A percentile compares a stretch with the other conserved stretches of the same genome.
phyloP scores from a whole-genome alignment of 1,140 invertebrate genomes.

The Phymorhynchus buccinoides region DNA sequence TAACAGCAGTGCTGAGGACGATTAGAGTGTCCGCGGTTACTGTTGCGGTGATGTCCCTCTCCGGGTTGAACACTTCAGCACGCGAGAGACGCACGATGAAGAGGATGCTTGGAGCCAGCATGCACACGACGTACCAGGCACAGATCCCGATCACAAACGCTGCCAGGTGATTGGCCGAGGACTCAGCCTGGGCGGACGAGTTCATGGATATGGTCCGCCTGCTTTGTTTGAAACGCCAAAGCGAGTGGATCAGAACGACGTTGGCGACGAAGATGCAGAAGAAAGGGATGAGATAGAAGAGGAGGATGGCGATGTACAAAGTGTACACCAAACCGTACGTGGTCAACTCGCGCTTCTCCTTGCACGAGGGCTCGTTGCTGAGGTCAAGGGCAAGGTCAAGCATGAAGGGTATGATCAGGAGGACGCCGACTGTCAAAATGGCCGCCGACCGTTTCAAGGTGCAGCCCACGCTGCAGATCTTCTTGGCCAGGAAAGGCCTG shows the following conservation, averaged over 20 bases:
- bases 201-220: not conserved
- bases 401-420: constrained; percentile 19
- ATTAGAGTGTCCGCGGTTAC: constrained; percentile 25
- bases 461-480: not conserved
- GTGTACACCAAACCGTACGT: constrained; percentile 29
- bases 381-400: constrained; percentile 27
- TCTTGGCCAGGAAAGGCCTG: constrained; percentile 21
- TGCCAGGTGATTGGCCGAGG: not conserved
- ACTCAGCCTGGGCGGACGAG: not conserved
- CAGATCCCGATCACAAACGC: constrained; percentile 18
- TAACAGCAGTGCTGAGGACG: not conserved
- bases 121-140: constrained; percentile 26
- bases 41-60: not conserved
- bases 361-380: not conserved
- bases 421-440: constrained; percentile 9
- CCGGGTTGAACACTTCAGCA: constrained; percentile 14
- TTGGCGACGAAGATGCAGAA: constrained; percentile 26
- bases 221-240: no score
- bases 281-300: constrained; percentile 36
- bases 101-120: constrained; percentile 24
- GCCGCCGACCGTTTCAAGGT: not conserved
- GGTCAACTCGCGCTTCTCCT: not conserved
- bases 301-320: constrained; percentile 25
- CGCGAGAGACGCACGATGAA: constrained; percentile 19
- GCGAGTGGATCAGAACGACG: not conserved